Conservation (phyloP, 2,797 vertebrate species). For the Chloroceryle amazona region DNA sequence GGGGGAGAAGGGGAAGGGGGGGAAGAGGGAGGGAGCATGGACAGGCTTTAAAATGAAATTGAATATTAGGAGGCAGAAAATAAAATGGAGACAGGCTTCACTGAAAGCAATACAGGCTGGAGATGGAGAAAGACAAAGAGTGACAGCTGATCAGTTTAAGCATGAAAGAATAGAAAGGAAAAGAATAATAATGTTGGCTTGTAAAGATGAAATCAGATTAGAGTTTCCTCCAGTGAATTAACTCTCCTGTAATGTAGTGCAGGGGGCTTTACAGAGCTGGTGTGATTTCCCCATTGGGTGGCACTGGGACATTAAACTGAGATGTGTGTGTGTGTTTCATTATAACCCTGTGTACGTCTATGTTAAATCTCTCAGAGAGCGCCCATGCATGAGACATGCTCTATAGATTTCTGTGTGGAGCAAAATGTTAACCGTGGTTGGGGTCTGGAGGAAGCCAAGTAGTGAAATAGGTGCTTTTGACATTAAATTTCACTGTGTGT, state of each 20-base stretch:
- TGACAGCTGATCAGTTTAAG: slow-evolving; percentile 66
- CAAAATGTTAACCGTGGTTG: not conserved
- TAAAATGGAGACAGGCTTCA: slow-evolving; percentile 45
- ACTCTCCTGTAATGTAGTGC: not conserved
- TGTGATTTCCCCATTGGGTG: not conserved
- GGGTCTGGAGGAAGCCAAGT: not conserved
- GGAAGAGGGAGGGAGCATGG: not conserved
- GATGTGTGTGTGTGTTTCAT: not conserved
- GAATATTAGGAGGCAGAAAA: slow-evolving; percentile 69
- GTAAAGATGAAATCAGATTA: slow-evolving; percentile 72
- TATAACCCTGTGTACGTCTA: not conserved
- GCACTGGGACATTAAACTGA: slow-evolving; percentile 2
- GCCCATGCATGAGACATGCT: not conserved
- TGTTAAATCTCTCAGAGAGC: not conserved
- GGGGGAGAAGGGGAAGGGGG: not conserved
- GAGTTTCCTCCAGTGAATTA: slow-evolving; percentile 63
- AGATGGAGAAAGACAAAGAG: slow-evolving; percentile 52
- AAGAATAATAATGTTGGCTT: slow-evolving; percentile 59
- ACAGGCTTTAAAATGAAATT: slow-evolving; percentile 70
- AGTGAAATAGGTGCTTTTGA: not conserved
- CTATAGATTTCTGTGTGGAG: not conserved
- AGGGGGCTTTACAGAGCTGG: not conserved
- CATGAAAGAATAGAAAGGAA: slow-evolving; percentile 61
- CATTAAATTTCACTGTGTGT: rapidly evolving
- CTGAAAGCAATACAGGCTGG: slow-evolving; percentile 29